Evolutionary conservation across 2,113 vertebrate species (phyloP).

Genomic region (Oreochromis aureus): DNA sequence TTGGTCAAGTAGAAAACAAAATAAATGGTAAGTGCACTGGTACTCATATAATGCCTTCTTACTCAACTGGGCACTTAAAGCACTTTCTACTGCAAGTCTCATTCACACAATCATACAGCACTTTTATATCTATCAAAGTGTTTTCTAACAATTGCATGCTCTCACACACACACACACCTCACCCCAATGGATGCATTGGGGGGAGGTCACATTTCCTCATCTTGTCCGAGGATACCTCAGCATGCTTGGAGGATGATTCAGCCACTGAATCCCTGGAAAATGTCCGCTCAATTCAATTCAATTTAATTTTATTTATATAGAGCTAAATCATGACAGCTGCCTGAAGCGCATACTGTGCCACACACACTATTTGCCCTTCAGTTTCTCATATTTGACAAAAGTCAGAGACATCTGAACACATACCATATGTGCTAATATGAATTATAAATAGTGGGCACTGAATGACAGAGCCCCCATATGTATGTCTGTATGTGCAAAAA

Average conservation of each 20-base stretch:
- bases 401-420: neutral
- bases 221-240: neutral
- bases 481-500: neutral
- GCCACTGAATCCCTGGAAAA: neutral
- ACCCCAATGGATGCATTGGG: neutral
- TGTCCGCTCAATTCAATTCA: neutral
- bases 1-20: accelerated
- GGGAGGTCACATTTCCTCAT: neutral
- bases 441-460: neutral
- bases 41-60: neutral
- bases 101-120: neutral
- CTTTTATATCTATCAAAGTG: neutral
- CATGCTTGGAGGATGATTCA: neutral
- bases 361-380: neutral
- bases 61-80: neutral
- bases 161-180: neutral
- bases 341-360: neutral
- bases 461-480: neutral
- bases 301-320: neutral
- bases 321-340: neutral
- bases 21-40: neutral
- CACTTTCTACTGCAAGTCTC: neutral
- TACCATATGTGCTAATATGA: neutral
- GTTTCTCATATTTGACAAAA: neutral
- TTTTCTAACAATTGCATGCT: neutral